Evolutionary conservation across 2,113 vertebrate species (phyloP), one percentile per base, ranked within the genome.

Genomic region (Saccopteryx leptura): DNA sequence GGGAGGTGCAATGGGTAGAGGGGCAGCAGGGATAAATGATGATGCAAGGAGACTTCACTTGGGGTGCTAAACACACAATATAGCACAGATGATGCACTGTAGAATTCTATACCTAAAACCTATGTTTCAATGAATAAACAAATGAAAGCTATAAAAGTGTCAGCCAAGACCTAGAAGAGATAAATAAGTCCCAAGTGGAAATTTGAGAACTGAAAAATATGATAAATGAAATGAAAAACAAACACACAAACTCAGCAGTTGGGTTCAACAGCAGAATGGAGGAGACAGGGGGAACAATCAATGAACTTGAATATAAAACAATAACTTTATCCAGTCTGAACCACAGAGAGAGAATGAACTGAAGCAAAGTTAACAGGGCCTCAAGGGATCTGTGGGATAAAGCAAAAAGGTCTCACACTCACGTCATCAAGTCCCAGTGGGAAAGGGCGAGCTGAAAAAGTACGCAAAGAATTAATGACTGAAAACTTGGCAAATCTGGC

Each of bases 181-280:
- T 31, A 58, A 88, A 52, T 68, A 58, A 71, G 39, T 28, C 71
- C 60, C 33, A 83, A 88, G 23, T 50, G 28, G 50, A 88, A 84
- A 88, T 58, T 90, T 69, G 68, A 80, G 46, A 91, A 95, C 19
- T 65, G 11, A 91, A 71, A 91, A 85, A 61, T 68, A 74, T 56
- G 91, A 69, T n/a, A 78, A 48, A 7, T 65, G 68, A 95, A 85
- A 68, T 65, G 23, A 86, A 88, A 85, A 66, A 39, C 2, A 39
- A 39, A 39, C 39, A 2, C 39, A 39, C 39, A 85, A 66, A 8
- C 28, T 79, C 69, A 54, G 11, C 50, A 52, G 28, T 28, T 63
- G 24, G n/a, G 11, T 17, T 91, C 78, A 56, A 75, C 13, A 69
- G 28, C 46, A 88, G 52, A 95, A 56, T 28, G 31, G 48, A 93